Conservation (phyloP, 2,888 invertebrate species). For the Phyto melanocephala region DNA sequence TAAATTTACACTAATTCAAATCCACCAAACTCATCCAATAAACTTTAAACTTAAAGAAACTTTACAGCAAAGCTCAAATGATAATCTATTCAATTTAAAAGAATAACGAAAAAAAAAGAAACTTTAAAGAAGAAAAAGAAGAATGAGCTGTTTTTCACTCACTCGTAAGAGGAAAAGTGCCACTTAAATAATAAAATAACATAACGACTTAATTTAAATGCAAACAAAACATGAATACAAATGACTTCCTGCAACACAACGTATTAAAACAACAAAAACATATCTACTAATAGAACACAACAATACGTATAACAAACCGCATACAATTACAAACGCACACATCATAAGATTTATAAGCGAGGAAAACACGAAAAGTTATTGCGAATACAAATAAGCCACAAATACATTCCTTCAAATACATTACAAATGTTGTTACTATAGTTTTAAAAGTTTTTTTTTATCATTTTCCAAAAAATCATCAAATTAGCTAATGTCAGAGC, state of each 20-base stretch:
- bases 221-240: conserved; percentile 65
- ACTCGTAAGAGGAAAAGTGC: conserved; percentile 51
- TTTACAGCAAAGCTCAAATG: not conserved
- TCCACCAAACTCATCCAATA: not conserved
- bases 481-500: no score
- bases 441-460: no score
- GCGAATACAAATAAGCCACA: no score
- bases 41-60: not conserved
- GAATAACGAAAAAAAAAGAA: not conserved
- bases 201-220: conserved; percentile 63
- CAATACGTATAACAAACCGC: not conserved
- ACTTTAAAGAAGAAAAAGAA: not conserved
- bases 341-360: not conserved
- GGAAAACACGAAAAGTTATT: not conserved
- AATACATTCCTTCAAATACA: no score
- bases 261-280: conserved; percentile 22
- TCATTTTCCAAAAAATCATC: no score
- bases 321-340: not conserved
- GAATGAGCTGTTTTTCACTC: conserved; percentile 2
- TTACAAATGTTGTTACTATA: no score
- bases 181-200: conserved; percentile 63
- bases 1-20: not conserved
- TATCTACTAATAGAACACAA: conserved; percentile 5
- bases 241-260: conserved; percentile 57
- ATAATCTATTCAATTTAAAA: not conserved